These are phyloP conservation scores for Hyppa rectilinea DNA, from an alignment of 2,888 invertebrate species.

Conservation along the genomic window DNA sequence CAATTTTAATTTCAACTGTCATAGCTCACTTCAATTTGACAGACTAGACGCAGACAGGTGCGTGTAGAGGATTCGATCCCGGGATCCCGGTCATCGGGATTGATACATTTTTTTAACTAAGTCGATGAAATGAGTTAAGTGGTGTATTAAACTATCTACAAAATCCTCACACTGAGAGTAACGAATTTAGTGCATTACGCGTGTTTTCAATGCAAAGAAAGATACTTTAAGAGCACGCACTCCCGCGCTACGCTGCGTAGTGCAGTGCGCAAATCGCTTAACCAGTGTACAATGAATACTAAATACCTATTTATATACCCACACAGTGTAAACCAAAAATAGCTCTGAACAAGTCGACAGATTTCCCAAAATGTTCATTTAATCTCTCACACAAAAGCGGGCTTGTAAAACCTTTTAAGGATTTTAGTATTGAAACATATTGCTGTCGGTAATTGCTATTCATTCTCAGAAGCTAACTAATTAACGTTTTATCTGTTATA, in stretches of 20 bases:
- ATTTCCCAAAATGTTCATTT: conserved; percentile 15
- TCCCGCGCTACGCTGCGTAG: no score
- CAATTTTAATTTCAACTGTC: not conserved
- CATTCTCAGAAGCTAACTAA: conserved; percentile 16
- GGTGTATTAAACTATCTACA: no score
- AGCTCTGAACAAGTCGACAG: not conserved
- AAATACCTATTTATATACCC: not conserved
- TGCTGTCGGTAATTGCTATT: conserved; percentile 33
- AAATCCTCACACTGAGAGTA: no score
- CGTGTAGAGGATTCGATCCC: no score
- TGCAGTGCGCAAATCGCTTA: no score
- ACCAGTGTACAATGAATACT: not conserved
- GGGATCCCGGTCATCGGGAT: no score
- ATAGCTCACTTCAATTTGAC: not conserved
- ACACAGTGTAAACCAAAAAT: not conserved
- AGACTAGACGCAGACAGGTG: no score
- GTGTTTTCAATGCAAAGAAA: no score
- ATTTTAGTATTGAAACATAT: conserved; percentile 36
- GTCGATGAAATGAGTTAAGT: no score
- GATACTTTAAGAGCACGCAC: no score
- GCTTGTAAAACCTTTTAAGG: conserved; percentile 19
- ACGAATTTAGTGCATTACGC: no score
- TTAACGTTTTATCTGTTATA: not conserved
- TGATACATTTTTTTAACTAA: no score
- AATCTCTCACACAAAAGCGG: conserved; percentile 7